Base-by-base conservation (phyloP, 2,888 invertebrate species). In the Podotricha telesiphe region DNA sequence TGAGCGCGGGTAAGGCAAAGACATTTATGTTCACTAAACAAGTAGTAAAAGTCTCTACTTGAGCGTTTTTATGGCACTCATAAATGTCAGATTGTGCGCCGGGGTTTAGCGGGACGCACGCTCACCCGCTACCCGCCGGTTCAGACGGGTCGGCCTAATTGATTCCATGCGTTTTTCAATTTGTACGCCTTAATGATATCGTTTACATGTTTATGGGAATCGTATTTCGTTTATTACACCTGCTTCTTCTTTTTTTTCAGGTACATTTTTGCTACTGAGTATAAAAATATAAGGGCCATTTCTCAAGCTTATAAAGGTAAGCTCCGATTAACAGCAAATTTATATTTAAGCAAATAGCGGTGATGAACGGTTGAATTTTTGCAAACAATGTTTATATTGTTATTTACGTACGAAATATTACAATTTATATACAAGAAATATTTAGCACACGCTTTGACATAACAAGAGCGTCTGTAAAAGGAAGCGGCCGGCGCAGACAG, bases 1-100 rank as follows among this genome's bases (percentile, higher is more conserved):
- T 87, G 86, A 88, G 85, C 89, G 86, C 88, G 91, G 88, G 91
- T 83, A 91, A 92, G 88, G 91, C 91, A 91, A 91, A 93, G 93
- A 93, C 93, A 93, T 93, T 93, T 93, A 93, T 93, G 93, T 93
- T 91, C 93, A 92, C 93, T 93, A 93, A 93, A 93, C 93, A 93
- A 93, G 93, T 93, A 93, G 93, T 93, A 93, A 93, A 93, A 93
- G 93, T 93, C 93, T 92, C 91, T 93, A 87, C 92, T 93, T 93
- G 93, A 93, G 92, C 91, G 93, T 93, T 93, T 93, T 93, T 93
- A 93, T 93, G 90, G 91, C 92, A 87, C 89, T 93, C 93, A 92
- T 93, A 93, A 93, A 93, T 89, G 93, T 93, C 93, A 92, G 93
- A 93, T 93, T 93, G 93, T 86, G 87, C 91, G 89, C 88, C 83